These are phyloP conservation scores for Patiria pectinifera DNA, from an alignment of 53 echinoderm and acorn worm genomes.

Conservation along the genomic window DNA sequence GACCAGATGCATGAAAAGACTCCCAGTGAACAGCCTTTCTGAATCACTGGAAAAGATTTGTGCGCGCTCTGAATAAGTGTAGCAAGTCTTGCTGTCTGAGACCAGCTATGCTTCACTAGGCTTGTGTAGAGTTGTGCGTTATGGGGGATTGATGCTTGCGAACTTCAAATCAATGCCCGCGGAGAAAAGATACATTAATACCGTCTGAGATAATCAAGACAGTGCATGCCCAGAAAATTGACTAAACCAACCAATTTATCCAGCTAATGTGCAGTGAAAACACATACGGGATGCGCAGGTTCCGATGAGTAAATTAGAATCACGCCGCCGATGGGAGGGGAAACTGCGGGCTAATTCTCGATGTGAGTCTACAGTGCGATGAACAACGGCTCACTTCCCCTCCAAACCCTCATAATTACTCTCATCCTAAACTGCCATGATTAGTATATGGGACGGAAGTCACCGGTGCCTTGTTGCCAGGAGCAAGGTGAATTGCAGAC, in stretches of 20 bases:
- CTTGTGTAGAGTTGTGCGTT: too few species aligned
- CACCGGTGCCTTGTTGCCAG: neutral
- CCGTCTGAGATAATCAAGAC: neutral
- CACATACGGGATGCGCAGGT: neutral
- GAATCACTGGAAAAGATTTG: too few species aligned
- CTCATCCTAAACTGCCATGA: slow-evolving; percentile 14
- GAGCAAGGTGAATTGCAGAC: slow-evolving; percentile 6
- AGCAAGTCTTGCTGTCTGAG: too few species aligned
- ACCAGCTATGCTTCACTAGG: too few species aligned
- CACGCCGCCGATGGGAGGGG: slow-evolving; percentile 39
- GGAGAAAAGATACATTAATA: neutral
- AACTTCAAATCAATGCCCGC: too few species aligned
- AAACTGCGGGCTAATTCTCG: neutral
- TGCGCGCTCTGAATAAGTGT: too few species aligned
- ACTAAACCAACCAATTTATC: slow-evolving; percentile 32
- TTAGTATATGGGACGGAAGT: slow-evolving; percentile 13
- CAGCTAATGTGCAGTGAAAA: slow-evolving; percentile 46
- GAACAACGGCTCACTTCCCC: slow-evolving; percentile 51
- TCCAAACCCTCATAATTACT: slow-evolving; percentile 11
- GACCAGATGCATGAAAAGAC: too few species aligned
- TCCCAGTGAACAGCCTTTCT: too few species aligned
- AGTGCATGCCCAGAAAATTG: neutral
- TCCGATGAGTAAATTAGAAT: slow-evolving; percentile 48
- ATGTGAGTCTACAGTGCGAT: slow-evolving; percentile 2
- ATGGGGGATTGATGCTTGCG: too few species aligned